A percentile compares a stretch with the other conserved stretches of the same genome.
Conservation (phyloP, 2,888 invertebrate species). For the Dioctria rufipes region DNA sequence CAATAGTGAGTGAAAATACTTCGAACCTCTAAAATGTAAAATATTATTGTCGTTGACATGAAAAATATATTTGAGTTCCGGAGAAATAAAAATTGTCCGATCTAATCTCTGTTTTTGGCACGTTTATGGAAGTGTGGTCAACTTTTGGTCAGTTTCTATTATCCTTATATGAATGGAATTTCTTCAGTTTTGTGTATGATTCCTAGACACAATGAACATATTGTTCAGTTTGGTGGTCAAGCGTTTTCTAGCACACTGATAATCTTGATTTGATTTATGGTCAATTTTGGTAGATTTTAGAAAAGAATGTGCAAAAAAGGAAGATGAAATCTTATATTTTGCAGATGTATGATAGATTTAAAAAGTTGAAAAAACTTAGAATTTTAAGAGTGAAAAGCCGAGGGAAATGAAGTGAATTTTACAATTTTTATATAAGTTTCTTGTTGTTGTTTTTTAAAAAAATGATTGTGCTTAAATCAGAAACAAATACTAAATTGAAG, state of each 20-base stretch:
- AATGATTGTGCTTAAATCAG: no score
- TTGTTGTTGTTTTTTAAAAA: no score
- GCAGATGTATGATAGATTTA: no score
- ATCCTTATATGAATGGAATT: neutral
- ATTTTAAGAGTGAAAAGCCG: no score
- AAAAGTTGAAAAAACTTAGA: no score
- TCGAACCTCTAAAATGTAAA: no score
- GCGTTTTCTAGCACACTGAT: neutral
- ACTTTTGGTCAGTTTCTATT: neutral
- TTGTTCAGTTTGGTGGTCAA: neutral
- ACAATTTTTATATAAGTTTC: no score
- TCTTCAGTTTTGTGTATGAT: neutral
- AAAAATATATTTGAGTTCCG: no score
- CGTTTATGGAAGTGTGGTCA: conserved; percentile 27
- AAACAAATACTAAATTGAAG: no score
- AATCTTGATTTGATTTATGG: conserved; percentile 8
- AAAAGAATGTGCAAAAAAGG: neutral
- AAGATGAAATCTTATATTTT: neutral
- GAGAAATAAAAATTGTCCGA: conserved; percentile 20
- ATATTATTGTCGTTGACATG: no score
- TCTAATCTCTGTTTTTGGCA: conserved; percentile 21
- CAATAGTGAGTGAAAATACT: no score
- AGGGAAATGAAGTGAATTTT: no score
- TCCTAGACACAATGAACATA: neutral
- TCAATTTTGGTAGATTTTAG: neutral